Evolutionary conservation across 2,797 vertebrate species (phyloP), one percentile per base, ranked within the genome.

Genomic region (Garrulus glandarius): DNA sequence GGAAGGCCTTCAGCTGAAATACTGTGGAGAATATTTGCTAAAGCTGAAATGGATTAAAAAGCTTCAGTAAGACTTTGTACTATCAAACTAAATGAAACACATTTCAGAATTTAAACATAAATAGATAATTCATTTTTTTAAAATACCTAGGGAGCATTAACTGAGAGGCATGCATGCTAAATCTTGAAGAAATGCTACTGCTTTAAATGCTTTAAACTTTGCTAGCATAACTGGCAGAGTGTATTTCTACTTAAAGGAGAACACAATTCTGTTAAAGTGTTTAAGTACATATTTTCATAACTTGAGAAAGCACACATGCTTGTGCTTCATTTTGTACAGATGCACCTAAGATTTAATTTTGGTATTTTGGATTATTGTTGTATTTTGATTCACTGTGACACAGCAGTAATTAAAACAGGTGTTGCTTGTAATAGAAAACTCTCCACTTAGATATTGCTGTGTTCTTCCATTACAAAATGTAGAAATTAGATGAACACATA

Each of bases 1-100:
- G 70, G 90, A 94, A 93, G 23, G n/a, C 43, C 65, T 92, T 93
- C 47, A 88, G 59, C 56, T 77, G 88, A 92, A 90, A 84, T 86
- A 67, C 80, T 90, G 49, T 49, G 29, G 70, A 95, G 83, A 74
- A 94, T 60, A 36, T 86, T 96, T 94, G 43, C 55, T 81, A 52
- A 94, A 84, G 26, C 59, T 78, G 74, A 84, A 90, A 88, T 26
- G 39, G 59, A 85, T 82, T 90, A 56, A 63, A 92, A 88, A 78
- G 53, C 41, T 78, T 93, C 61, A 90, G 72, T 56, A 63, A 71
- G 75, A 59, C 26, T 87, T 91, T 82, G 67, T 70, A 64, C 15
- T 70, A 64, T 46, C 61, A 93, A 43, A 47, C 17, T 92, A 64
- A 89, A 78, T 55, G 49, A 81, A 95, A 91, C 43, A 60, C 0